These are phyloP conservation scores for Mormyrus lacerda DNA, from an alignment of 2,113 vertebrate species.

Conservation along the genomic window DNA sequence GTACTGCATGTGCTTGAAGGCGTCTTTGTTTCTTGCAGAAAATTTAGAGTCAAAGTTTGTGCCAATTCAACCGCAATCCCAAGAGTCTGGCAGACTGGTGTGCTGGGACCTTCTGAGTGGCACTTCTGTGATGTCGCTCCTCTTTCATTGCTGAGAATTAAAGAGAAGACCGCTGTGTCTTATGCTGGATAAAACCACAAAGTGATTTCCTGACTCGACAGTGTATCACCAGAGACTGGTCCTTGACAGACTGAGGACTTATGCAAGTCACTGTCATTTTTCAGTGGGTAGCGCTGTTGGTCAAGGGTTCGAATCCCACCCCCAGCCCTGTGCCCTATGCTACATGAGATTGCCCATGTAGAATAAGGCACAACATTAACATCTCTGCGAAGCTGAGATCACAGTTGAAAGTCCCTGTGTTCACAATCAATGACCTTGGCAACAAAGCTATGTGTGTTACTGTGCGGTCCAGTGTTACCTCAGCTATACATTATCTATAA, in stretches of 20 bases:
- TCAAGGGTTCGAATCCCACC: background rate
- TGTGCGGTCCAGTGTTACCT: background rate
- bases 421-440: background rate
- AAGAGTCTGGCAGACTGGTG: background rate
- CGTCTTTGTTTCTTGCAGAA: background rate
- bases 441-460: background rate
- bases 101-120: background rate
- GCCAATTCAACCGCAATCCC: background rate
- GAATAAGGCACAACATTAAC: background rate
- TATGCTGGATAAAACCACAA: background rate
- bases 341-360: background rate
- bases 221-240: background rate
- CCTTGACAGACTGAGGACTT: background rate
- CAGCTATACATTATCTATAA: background rate
- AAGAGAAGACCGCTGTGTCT: background rate
- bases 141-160: background rate
- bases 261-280: background rate
- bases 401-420: background rate
- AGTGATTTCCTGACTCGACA: background rate
- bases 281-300: background rate
- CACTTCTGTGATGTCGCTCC: background rate
- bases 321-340: background rate
- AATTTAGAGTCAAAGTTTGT: background rate
- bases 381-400: background rate
- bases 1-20: background rate